These are phyloP conservation scores for Siphonodentalium dalli DNA, from an alignment of 2,888 invertebrate genomes.

Conservation along the genomic window DNA sequence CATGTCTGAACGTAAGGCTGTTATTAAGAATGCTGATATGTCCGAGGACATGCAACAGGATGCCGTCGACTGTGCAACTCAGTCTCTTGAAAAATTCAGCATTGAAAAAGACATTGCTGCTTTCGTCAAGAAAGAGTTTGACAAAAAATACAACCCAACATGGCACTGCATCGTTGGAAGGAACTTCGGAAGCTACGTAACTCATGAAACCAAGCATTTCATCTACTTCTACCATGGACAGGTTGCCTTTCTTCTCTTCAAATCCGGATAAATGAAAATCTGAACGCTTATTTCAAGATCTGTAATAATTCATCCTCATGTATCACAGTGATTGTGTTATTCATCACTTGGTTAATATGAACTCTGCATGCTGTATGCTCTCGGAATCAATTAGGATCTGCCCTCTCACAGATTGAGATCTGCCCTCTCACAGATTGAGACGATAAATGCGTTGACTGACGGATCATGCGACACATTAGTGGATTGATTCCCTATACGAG, in stretches of 20 bases:
- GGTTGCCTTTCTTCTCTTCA: constrained; percentile 97
- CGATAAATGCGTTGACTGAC: too few relatives aligned
- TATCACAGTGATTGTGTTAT: too few relatives aligned
- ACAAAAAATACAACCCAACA: constrained; percentile 99
- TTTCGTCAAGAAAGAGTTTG: constrained; percentile 99
- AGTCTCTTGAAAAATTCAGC: constrained; percentile 97
- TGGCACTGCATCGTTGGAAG: constrained; percentile 99
- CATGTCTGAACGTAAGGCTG: constrained; percentile 77
- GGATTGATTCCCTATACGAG: too few relatives aligned
- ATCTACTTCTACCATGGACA: constrained; percentile 99
- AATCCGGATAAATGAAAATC: constrained; percentile 98
- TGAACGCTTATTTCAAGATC: too few relatives aligned
- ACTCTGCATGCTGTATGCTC: too few relatives aligned
- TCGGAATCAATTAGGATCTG: too few relatives aligned
- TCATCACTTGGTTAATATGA: too few relatives aligned
- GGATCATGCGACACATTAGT: too few relatives aligned
- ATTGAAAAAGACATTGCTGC: constrained; percentile 99
- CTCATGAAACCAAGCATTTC: constrained; percentile 92
- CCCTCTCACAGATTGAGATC: too few relatives aligned
- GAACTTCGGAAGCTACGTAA: constrained; percentile 88
- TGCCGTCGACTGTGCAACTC: constrained; percentile 98
- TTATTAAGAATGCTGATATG: constrained; percentile 99
- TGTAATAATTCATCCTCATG: too few relatives aligned
- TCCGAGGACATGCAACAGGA: constrained; percentile 99
- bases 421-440: too few relatives aligned